Conservation (phyloP, 2,797 vertebrate genomes). For the Protosalanx chinensis region DNA sequence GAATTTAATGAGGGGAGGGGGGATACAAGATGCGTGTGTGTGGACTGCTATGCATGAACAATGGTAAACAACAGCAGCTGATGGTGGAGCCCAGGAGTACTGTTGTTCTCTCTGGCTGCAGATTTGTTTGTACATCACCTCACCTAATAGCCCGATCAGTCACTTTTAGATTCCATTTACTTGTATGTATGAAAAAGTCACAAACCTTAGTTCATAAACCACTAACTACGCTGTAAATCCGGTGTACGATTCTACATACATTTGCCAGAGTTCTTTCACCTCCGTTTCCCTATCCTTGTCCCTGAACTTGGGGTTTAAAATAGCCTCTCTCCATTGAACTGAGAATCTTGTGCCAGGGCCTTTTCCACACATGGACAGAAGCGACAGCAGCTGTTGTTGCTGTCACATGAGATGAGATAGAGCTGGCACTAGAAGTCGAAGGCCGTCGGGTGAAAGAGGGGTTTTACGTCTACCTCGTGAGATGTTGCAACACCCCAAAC, state of each 20-base stretch:
- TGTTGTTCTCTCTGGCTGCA: not conserved
- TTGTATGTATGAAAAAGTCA: too few species aligned
- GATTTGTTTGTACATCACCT: constrained; percentile 3
- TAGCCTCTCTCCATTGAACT: constrained; percentile 36
- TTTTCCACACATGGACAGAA: constrained; percentile 55
- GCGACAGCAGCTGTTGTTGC: constrained; percentile 62
- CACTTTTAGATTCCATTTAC: too few species aligned
- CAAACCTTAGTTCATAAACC: not conserved
- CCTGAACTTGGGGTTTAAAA: constrained; percentile 56
- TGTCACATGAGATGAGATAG: constrained; percentile 61
- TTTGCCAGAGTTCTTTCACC: not conserved
- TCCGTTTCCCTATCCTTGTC: constrained; percentile 6
- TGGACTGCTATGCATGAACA: not conserved
- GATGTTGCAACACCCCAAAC: constrained; percentile 45
- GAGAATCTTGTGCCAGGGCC: constrained; percentile 10
- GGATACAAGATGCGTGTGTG: constrained; percentile 1
- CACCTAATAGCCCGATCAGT: too few species aligned
- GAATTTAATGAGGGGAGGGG: constrained; percentile 45
- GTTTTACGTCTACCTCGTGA: not conserved
- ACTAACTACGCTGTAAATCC: constrained; percentile 1
- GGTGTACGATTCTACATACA: not conserved
- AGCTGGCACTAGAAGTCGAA: constrained; percentile 14
- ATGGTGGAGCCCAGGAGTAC: not conserved
- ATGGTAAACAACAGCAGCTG: constrained; percentile 27
- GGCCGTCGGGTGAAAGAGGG: constrained; percentile 1